These are phyloP conservation scores for Leptobrachium ailaonicum DNA, from an alignment of 2,113 vertebrate species.

Conservation along the genomic window DNA sequence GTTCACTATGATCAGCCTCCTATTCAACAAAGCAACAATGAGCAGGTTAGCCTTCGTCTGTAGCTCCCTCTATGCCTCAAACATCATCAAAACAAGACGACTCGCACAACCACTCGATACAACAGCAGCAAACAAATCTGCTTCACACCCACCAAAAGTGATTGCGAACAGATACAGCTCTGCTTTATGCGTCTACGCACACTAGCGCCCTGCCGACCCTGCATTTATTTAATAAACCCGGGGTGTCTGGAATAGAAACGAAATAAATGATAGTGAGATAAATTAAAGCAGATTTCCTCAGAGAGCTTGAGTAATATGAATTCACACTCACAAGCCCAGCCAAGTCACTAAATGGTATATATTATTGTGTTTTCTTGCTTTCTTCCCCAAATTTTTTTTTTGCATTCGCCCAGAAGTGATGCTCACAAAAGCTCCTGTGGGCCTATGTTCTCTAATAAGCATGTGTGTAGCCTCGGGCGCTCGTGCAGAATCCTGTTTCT, in stretches of 20 bases:
- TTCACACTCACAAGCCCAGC: conserved; percentile 34
- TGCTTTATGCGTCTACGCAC: too few relatives aligned
- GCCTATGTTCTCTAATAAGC: conserved; percentile 61
- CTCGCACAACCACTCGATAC: not conserved
- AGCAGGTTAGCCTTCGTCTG: conserved; percentile 39
- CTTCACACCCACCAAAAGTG: not conserved
- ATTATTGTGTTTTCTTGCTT: conserved; percentile 18
- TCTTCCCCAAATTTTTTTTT: not conserved
- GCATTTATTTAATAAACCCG: conserved; percentile 39
- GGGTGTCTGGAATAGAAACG: conserved; percentile 23
- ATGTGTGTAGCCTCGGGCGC: conserved; percentile 64
- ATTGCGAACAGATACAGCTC: not conserved
- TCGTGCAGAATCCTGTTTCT: conserved; percentile 58
- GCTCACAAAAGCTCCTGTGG: conserved; percentile 55
- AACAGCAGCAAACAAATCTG: not conserved
- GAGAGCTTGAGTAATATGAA: not conserved
- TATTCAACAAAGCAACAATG: not conserved
- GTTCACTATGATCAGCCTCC: not conserved
- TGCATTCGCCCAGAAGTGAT: conserved; percentile 55
- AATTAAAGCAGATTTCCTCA: conserved; percentile 1
- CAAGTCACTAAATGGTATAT: conserved; percentile 12
- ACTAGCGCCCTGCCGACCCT: too few relatives aligned
- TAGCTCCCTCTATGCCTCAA: conserved; percentile 71
- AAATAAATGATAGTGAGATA: too few relatives aligned
- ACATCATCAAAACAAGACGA: conserved; percentile 58